Evolutionary conservation across 2,113 vertebrate genomes (phyloP), one percentile per base, ranked within the genome.

Genomic region (Trachemys scripta): DNA sequence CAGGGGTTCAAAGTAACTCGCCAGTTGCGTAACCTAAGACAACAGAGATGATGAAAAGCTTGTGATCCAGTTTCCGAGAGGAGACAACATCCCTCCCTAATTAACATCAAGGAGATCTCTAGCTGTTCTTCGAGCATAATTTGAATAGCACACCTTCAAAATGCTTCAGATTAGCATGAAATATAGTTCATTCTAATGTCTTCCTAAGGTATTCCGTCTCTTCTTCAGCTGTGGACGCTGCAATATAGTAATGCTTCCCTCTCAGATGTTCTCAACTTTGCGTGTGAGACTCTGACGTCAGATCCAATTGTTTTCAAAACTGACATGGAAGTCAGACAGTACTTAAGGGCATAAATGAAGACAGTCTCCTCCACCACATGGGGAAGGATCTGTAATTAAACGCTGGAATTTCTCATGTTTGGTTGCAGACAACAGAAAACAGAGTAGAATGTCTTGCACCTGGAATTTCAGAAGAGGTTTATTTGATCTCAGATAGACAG

Each of bases 1-100:
- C 92, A 99, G 96, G 1, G 99, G 99, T 83, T 99, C 99, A 4
- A 99, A 99, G 98, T 99, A 99, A 97, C 99, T 99, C 1, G 99
- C 99, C 91, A 99, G 98, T 98, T 99, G 99, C 0, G 99, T 99
- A 69, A 99, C 99, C 99, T 99, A 88, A 45, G 87, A 86, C 79
- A 94, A 84, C 29, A 94, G 88, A 80, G 83, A 89, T 2, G 38
- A 69, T 8, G 88, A 92, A 59, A 87, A 51, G 31, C 10, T 78
- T 85, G 95, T 79, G 91, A 89, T 13, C 14, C 8, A 1, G 0
- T 42, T 83, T 59, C 45, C 69, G 9, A 29, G 56, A 82, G 31
- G 76, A 24, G 45, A 72, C 53, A 29, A 90, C 76, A 6, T 7
- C 10, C 59, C 8, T n/a, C 53, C 35, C n/a, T 24, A 16, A 8